phyloP scores from a whole-genome alignment of 2,888 invertebrate genomes.

The Megaustenia siamemsis region DNA sequence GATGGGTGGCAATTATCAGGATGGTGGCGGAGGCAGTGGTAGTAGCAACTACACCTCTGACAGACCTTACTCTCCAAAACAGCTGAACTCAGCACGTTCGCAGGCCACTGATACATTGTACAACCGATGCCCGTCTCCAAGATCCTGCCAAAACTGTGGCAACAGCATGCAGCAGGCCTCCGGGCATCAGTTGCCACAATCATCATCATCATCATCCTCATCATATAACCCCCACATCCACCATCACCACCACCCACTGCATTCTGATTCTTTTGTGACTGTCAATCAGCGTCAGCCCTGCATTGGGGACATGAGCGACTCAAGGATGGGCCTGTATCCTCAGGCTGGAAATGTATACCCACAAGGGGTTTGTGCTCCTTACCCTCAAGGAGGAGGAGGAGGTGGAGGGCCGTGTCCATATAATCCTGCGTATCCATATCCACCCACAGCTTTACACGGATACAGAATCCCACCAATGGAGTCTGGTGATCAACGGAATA shows the following conservation, averaged over 20 bases:
- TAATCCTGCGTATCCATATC: slow-evolving; percentile 48
- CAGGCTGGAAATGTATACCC: slow-evolving; percentile 46
- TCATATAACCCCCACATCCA: slow-evolving; percentile 35
- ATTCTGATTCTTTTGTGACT: slow-evolving; percentile 46
- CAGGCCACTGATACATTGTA: slow-evolving; percentile 20
- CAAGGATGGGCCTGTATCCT: slow-evolving; percentile 46
- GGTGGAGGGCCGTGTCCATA: slow-evolving; percentile 57
- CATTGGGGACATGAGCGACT: slow-evolving; percentile 33
- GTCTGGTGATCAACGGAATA: slow-evolving; percentile 58
- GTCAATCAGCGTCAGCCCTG: slow-evolving; percentile 38
- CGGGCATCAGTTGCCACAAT: slow-evolving; percentile 25
- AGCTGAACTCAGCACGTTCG: slow-evolving; percentile 59
- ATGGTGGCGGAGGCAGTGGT: slow-evolving; percentile 51
- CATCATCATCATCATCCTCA: slow-evolving; percentile 49
- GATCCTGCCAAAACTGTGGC: slow-evolving; percentile 53
- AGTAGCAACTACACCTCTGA: slow-evolving; percentile 56
- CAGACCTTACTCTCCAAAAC: slow-evolving; percentile 67
- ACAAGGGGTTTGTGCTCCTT: slow-evolving; percentile 59
- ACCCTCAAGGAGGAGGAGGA: slow-evolving; percentile 50
- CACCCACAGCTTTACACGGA: slow-evolving; percentile 59
- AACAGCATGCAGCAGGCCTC: slow-evolving; percentile 41
- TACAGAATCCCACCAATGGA: slow-evolving; percentile 61
- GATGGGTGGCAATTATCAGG: slow-evolving; percentile 30
- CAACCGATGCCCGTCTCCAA: slow-evolving; percentile 42
- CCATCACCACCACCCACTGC: slow-evolving; percentile 43